Evolutionary conservation across 2,113 vertebrate species (phyloP).

Genomic region (Cnemophilus loriae): DNA sequence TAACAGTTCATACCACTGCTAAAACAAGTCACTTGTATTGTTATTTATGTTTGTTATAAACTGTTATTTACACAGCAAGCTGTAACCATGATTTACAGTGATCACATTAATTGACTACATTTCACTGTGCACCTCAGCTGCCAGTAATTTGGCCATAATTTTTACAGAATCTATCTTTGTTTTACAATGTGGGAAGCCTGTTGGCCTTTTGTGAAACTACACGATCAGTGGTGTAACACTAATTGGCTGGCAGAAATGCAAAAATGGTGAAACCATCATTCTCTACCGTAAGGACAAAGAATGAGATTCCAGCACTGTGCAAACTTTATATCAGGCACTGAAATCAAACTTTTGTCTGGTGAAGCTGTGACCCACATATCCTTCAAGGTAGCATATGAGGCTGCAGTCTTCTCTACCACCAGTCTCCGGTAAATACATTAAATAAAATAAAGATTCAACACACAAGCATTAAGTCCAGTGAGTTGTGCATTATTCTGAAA

Average conservation of each 20-base stretch:
- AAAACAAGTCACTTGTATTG: slow-evolving; percentile 37
- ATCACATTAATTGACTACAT: slow-evolving; percentile 53
- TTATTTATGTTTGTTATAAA: slow-evolving; percentile 51
- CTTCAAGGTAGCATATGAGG: background rate
- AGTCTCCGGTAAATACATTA: slow-evolving; percentile 16
- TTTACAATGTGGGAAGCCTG: background rate
- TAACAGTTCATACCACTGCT: slow-evolving; percentile 1
- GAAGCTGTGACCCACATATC: background rate
- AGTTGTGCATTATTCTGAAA: slow-evolving; percentile 51
- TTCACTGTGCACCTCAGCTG: slow-evolving; percentile 27
- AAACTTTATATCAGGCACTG: background rate
- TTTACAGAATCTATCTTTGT: slow-evolving; percentile 26
- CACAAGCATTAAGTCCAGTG: background rate
- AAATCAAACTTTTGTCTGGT: background rate
- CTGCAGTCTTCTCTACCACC: background rate
- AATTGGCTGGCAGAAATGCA: slow-evolving; percentile 8
- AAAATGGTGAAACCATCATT: background rate
- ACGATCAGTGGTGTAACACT: background rate
- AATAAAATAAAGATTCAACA: slow-evolving; percentile 33
- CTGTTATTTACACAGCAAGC: slow-evolving; percentile 46
- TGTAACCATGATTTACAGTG: slow-evolving; percentile 51
- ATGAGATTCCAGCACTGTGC: background rate
- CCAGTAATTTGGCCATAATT: slow-evolving; percentile 41
- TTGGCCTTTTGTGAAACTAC: slow-evolving; percentile 8
- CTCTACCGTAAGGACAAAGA: background rate